These are phyloP conservation scores for Coccyzus lansbergi DNA, from an alignment of 2,797 vertebrate species.

Conservation along the genomic window DNA sequence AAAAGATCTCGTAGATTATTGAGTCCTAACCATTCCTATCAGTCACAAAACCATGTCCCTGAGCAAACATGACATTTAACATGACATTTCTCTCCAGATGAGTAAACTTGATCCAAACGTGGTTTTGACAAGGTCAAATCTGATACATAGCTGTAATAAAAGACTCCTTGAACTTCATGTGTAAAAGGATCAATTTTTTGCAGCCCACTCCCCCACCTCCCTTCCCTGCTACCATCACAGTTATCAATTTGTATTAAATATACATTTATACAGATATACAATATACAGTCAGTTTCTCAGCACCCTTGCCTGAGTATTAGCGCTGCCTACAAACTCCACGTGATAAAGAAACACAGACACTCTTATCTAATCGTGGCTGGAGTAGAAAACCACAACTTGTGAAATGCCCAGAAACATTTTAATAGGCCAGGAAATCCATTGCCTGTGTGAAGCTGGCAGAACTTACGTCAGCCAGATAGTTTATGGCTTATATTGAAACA, in stretches of 20 bases:
- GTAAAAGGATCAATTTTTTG: not conserved
- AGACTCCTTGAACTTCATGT: not conserved
- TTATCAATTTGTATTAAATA: not conserved
- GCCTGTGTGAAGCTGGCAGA: accelerated
- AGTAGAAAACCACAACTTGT: not conserved
- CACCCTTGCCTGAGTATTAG: accelerated
- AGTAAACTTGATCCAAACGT: not conserved
- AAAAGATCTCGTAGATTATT: too few species aligned
- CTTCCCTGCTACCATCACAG: not conserved
- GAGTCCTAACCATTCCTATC: too few species aligned
- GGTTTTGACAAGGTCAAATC: not conserved
- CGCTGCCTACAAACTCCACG: not conserved
- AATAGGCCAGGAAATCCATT: not conserved
- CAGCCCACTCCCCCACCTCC: not conserved
- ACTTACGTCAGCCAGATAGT: not conserved
- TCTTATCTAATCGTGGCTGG: not conserved
- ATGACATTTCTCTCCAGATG: not conserved
- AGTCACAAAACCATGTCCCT: too few species aligned
- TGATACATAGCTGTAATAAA: not conserved
- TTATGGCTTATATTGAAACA: not conserved
- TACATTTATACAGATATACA: too few species aligned
- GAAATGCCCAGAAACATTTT: not conserved
- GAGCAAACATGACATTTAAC: not conserved
- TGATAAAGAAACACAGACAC: not conserved
- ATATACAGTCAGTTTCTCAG: not conserved